A percentile compares a stretch with the other conserved stretches of the same genome.
Conservation (phyloP, 2,797 vertebrate species). For the Parotocinclus haroldoi region DNA sequence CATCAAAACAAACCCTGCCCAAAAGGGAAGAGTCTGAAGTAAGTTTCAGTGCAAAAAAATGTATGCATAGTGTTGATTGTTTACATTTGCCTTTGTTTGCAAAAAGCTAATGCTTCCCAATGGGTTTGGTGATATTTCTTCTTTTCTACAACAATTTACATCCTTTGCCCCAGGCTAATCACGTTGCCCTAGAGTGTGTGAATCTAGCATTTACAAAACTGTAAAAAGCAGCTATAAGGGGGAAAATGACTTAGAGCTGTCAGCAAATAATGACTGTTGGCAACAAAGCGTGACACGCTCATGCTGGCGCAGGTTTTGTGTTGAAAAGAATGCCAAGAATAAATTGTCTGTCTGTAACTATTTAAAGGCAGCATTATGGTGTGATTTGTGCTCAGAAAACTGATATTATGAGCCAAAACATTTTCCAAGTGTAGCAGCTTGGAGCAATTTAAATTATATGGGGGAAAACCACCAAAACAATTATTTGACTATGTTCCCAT, state of each 20-base stretch:
- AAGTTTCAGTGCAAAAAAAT: neutral
- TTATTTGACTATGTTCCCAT: conserved; percentile 66
- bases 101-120: conserved; percentile 28
- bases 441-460: conserved; percentile 67
- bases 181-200: conserved; percentile 29
- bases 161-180: conserved; percentile 32
- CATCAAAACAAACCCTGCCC: neutral
- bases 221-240: conserved; percentile 51
- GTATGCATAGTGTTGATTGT: conserved; percentile 1
- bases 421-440: conserved; percentile 69
- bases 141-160: conserved; percentile 29
- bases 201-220: conserved; percentile 50
- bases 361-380: conserved; percentile 68
- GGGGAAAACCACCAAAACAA: conserved; percentile 65
- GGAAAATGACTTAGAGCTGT: conserved; percentile 59
- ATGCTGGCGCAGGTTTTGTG: conserved; percentile 46
- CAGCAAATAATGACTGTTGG: conserved; percentile 63
- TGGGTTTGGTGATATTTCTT: conserved; percentile 12
- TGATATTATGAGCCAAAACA: conserved; percentile 57
- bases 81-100: conserved; percentile 16
- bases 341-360: conserved; percentile 75
- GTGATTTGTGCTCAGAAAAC: conserved; percentile 68
- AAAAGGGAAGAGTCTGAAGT: neutral
- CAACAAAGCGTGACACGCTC: conserved; percentile 55
- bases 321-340: conserved; percentile 63